Conservation (phyloP, 1,140 invertebrate species). For the Sminthurinus signatus region DNA sequence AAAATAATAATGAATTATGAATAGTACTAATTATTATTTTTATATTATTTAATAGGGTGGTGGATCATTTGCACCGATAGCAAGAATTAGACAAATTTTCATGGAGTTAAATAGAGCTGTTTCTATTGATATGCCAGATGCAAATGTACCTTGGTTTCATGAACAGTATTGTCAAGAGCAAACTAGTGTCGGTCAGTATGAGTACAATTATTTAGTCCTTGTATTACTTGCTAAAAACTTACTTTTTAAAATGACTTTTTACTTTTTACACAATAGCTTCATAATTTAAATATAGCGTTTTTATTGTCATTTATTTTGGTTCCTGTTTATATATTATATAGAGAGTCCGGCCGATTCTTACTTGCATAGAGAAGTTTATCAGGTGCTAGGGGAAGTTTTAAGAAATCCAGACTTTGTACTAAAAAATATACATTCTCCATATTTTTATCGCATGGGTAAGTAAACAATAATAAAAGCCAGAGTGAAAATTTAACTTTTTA, state of each 20-base stretch:
- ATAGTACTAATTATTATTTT: too few relatives aligned
- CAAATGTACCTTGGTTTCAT: slow-evolving; percentile 59
- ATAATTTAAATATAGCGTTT: background rate
- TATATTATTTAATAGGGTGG: too few relatives aligned
- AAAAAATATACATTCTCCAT: slow-evolving; percentile 41
- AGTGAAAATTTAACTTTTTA: background rate
- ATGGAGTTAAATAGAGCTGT: slow-evolving; percentile 59
- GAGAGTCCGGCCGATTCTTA: slow-evolving; percentile 11
- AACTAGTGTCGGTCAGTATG: slow-evolving; percentile 36
- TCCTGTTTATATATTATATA: slow-evolving; percentile 13
- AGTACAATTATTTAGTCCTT: background rate
- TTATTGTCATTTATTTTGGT: slow-evolving; percentile 3
- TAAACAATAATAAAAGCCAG: background rate
- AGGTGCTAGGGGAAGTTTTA: slow-evolving; percentile 27
- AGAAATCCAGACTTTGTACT: slow-evolving; percentile 30
- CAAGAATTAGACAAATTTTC: slow-evolving; percentile 49
- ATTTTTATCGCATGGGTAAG: slow-evolving; percentile 43
- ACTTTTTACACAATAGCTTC: background rate
- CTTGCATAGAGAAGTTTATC: slow-evolving; percentile 33
- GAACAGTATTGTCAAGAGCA: slow-evolving; percentile 54
- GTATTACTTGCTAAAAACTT: background rate
- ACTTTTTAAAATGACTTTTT: too few relatives aligned
- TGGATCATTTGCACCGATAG: slow-evolving; percentile 50
- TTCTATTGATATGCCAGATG: slow-evolving; percentile 54
- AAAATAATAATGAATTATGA: too few relatives aligned